Base-by-base conservation (phyloP, 2,888 invertebrate genomes). In the Malthinus seriepunctatus region DNA sequence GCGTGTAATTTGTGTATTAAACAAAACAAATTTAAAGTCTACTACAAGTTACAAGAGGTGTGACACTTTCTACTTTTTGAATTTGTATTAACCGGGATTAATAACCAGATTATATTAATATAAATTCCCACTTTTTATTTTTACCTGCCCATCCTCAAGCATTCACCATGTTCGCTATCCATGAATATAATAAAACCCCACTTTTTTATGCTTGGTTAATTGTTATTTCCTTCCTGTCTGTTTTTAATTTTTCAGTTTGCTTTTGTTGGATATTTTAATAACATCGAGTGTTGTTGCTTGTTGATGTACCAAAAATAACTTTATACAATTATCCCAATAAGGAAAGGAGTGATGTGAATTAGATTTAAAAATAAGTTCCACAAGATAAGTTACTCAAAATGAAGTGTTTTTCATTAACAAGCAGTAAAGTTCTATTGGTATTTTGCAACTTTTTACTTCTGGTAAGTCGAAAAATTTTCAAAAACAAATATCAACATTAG, bases 371-470 rank as follows among this genome's bases (percentile, higher is more conserved):
- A 15, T 42, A 23, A 23, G 23, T 23, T 23, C 23, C 23, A n/a
- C n/a, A 42, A 15, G 15, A 42, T 23, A 15, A 23, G 5, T 23
- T 23, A 2, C 3, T n/a, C 32, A 60, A 44, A 38, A 74, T 76
- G 75, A 71, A 69, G 23, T 64, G 65, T 38, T 62, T 75, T 38
- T 75, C 75, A 10, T 65, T 83, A 64, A 79, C 82, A 45, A 84
- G 83, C 75, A 84, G 87, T 54, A 88, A 86, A 80, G 82, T 84
- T 64, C 77, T 88, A 62, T 83, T 88, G 74, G 86, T 87, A 66
- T 82, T 83, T 73, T 87, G 85, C 70, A 89, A 89, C 76, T 84
- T 86, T 61, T 73, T 88, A 66, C 84, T 88, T 75, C 80, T 86
- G 76, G 86, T 86, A 78, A 85, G 85, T 82, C 11, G n/a, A 10